Base-by-base conservation (phyloP, 2,888 invertebrate genomes). In the Athetis lepigone region DNA sequence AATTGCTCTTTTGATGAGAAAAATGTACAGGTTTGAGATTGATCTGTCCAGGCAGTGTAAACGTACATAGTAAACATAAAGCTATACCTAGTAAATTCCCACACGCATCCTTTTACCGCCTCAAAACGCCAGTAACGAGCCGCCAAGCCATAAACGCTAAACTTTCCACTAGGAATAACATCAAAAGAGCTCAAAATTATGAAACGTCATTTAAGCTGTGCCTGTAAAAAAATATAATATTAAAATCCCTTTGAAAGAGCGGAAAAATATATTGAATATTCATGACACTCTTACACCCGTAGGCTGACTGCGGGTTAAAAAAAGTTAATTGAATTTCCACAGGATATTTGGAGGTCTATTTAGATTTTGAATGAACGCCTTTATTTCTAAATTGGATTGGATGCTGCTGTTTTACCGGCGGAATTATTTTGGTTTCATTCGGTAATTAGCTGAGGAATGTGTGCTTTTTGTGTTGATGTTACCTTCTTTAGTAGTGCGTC, bases 251-350 rank as follows among this genome's bases (percentile, higher is more conserved):
- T 79, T 75, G 72, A 77, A 70, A 69, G 60, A 58, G 63, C 57
- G 67, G 64, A 67, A 81, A 70, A 73, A 68, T 64, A 60, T 82
- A 81, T 79, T 82, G 82, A 81, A 82, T 83, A 82, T 82, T 82
- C 82, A 82, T 82, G 72, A 71, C 71, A 68, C 51, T 77, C 61
- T 73, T 75, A 75, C 58, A 68, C 70, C 79, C 58, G 33, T 8
- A 57, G 72, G 74, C 60, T 60, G 59, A 59, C 75, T 60, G 74
- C 21, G 66, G 64, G 52, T 54, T 52, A 59, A 75, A 80, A 81
- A 80, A 80, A 67, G 67, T 77, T 83, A 82, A 83, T 83, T 82
- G 80, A 82, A 82, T 82, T 82, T 83, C 54, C 61, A 76, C 77
- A 69, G 75, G 77, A 78, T 77, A 77, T 76, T 81, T 77, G 58